These are phyloP conservation scores for Acromyrmex echinatior DNA, from an alignment of 1,140 invertebrate species.

Conservation along the genomic window DNA sequence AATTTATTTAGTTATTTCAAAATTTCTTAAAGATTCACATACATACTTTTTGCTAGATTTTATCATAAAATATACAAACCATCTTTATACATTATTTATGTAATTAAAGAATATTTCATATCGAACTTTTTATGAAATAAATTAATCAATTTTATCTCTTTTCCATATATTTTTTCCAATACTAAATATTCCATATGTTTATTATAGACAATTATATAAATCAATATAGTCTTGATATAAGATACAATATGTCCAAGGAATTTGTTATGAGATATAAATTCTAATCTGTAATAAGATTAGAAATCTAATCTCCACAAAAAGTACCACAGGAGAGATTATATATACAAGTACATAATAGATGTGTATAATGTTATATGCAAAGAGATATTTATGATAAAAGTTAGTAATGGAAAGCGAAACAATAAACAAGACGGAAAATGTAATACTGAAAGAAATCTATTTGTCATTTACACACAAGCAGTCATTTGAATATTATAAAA, in stretches of 20 bases:
- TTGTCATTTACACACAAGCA: neutral
- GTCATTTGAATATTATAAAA: neutral
- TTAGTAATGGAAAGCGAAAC: neutral
- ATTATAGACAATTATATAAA: neutral
- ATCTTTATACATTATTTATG: neutral
- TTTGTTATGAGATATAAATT: neutral
- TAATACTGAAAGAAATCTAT: neutral
- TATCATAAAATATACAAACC: neutral
- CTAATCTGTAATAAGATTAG: no score
- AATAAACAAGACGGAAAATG: neutral
- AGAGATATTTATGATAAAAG: neutral
- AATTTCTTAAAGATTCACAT: neutral
- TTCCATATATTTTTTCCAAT: neutral
- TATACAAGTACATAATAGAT: neutral
- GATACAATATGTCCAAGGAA: neutral
- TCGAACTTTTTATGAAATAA: neutral
- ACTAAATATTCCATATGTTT: neutral
- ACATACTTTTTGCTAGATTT: neutral
- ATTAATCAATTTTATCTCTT: neutral
- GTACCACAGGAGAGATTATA: neutral
- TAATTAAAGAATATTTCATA: neutral
- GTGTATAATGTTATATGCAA: neutral
- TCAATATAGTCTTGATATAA: conserved; percentile 13
- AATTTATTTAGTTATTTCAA: neutral
- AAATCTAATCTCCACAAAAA: neutral